Conservation (phyloP, 2,888 invertebrate genomes). For the Drosophila mulleri region DNA sequence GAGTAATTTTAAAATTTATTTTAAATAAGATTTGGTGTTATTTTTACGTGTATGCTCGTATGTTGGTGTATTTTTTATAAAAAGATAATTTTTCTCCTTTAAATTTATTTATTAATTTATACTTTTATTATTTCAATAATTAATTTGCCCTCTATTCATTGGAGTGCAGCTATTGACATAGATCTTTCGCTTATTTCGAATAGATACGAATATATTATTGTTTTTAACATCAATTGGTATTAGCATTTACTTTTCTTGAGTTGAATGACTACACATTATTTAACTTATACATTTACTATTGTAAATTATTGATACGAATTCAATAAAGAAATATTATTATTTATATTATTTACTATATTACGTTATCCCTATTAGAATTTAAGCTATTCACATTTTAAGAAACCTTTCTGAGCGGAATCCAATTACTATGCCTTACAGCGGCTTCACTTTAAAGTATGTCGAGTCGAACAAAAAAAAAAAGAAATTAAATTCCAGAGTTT, state of each 20-base stretch:
- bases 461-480: slow-evolving; percentile 10
- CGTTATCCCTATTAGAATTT: background rate
- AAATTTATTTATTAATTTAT: background rate
- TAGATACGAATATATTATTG: too few relatives aligned
- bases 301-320: too few relatives aligned
- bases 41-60: too few relatives aligned
- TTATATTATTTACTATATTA: too few relatives aligned
- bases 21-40: too few relatives aligned
- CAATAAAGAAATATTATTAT: background rate
- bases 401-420: background rate
- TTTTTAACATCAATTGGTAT: background rate
- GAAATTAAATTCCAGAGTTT: slow-evolving; percentile 53
- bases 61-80: too few relatives aligned
- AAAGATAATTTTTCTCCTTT: background rate
- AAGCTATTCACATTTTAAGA: background rate
- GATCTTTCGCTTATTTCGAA: too few relatives aligned
- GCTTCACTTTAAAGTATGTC: slow-evolving; percentile 22
- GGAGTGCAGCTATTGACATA: too few relatives aligned
- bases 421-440: background rate
- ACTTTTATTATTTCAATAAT: background rate
- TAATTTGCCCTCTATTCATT: too few relatives aligned
- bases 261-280: background rate
- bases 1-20: background rate
- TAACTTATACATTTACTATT: background rate
- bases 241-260: too few relatives aligned